Conservation (phyloP, 2,888 invertebrate genomes). For the Pristionchus entomophagus region DNA sequence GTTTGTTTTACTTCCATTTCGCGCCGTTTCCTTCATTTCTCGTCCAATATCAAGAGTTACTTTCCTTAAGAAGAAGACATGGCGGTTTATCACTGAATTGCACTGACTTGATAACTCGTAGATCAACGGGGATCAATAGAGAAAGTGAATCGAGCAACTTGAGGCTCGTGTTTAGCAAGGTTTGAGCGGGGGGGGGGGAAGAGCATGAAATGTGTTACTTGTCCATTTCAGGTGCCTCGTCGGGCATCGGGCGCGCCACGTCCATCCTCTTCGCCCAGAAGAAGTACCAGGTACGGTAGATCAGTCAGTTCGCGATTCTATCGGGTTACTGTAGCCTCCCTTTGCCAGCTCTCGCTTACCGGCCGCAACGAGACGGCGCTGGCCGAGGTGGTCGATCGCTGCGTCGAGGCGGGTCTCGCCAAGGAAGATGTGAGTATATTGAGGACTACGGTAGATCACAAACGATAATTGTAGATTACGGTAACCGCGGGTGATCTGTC, state of each 20-base stretch:
- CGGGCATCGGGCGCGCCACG: constrained; percentile 68
- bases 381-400: constrained; percentile 65
- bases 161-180: too few species aligned
- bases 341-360: constrained; percentile 58
- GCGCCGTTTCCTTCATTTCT: background rate
- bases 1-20: background rate
- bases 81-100: too few species aligned
- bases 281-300: constrained; percentile 44
- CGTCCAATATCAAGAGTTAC: background rate
- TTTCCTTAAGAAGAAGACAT: too few species aligned
- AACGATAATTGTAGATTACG: constrained; percentile 67
- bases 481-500: constrained; percentile 77
- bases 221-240: constrained; percentile 59
- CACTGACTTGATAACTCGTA: too few species aligned
- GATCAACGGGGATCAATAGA: too few species aligned
- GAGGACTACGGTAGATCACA: background rate
- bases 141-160: too few species aligned
- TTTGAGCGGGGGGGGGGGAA: too few species aligned
- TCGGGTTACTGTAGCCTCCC: background rate
- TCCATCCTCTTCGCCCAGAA: constrained; percentile 68
- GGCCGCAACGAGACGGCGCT: constrained; percentile 69
- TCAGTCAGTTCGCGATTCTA: background rate
- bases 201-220: background rate
- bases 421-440: constrained; percentile 54
- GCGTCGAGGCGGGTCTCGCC: constrained; percentile 59